Evolutionary conservation across 2,113 vertebrate genomes (phyloP), one percentile per base, ranked within the genome.

Genomic region (Sisor rabdophorus): DNA sequence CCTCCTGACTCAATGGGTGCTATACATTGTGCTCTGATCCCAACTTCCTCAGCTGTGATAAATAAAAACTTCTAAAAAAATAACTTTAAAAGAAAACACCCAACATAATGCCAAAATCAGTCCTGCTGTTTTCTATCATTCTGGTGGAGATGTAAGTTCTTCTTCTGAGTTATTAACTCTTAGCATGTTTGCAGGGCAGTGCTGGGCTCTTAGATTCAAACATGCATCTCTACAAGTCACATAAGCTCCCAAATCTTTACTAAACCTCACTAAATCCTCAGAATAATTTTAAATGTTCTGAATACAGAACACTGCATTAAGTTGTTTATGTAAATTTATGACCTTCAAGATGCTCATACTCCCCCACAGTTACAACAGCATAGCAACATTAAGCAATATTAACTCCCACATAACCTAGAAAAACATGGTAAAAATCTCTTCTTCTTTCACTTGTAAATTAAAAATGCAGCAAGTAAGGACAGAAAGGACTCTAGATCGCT

Each of bases 391-490:
- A 24, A 47, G 63, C 63, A 44, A 17, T 47, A 24, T 67, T 68
- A 48, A 68, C 44, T 48, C 64, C 64, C 22, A 56, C n/a, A 11
- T 17, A 30, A 52, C 22, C 52, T 64, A 56, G 12, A n/a, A 30
- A 40, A 20, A 61, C 55, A 60, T 52, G 40, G 13, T 22, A 70
- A 28, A 71, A 22, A 60, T 61, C 65, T 52, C 11, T 52, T 22
- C 44, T 30, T 19, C 32, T 64, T 26, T 71, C 68, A 54, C 30
- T 44, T 47, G 64, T 78, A 30, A 63, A 40, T 54, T 47, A 52
- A 24, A n/a, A 36, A 28, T 24, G 3, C 68, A n/a, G 26, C 4
- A 5, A 20, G 19, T n/a, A 30, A 52, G 20, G 9, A 17, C 17
- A 17, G 12, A 10, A 3, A 20, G 47, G 16, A 28, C 44, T 26